Evolutionary conservation across 1,140 invertebrate genomes (phyloP).

Genomic region (Cyphomyrmex costatus): DNA sequence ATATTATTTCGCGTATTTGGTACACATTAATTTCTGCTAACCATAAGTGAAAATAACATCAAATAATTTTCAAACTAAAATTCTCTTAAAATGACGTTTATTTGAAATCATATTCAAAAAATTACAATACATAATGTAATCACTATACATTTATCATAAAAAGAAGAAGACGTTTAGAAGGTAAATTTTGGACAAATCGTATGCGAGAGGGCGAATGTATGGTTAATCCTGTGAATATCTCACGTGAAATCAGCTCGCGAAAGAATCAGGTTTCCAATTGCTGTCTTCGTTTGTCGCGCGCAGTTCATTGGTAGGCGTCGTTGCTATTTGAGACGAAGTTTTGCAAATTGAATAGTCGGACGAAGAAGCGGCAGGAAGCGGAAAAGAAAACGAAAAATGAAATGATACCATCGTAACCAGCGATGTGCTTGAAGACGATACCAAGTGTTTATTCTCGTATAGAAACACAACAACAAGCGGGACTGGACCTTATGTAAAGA

Average conservation of each 20-base stretch:
- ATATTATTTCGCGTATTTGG: background rate
- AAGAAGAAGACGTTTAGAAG: background rate
- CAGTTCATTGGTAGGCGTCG: background rate
- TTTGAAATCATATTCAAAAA: background rate
- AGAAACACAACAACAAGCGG: background rate
- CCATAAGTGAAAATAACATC: background rate
- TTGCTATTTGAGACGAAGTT: background rate
- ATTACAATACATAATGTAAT: background rate
- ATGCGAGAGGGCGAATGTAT: too few relatives aligned
- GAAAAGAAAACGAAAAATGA: conserved; percentile 8
- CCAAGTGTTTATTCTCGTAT: conserved; percentile 1
- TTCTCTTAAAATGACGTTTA: background rate
- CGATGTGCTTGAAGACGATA: conserved; percentile 11
- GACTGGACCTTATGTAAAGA: background rate
- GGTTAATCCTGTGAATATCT: background rate
- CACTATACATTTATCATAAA: background rate
- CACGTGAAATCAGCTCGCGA: background rate
- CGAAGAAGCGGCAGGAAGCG: background rate
- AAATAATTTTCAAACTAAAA: background rate
- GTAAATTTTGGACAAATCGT: background rate
- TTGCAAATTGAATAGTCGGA: conserved; percentile 34
- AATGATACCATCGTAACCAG: conserved; percentile 2
- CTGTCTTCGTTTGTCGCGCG: conserved; percentile 25
- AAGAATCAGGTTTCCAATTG: background rate
- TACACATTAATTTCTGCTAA: background rate